A percentile compares a stretch with the other conserved stretches of the same genome.
phyloP scores from a whole-genome alignment of 1,140 invertebrate genomes.

The Seison nebaliae region DNA sequence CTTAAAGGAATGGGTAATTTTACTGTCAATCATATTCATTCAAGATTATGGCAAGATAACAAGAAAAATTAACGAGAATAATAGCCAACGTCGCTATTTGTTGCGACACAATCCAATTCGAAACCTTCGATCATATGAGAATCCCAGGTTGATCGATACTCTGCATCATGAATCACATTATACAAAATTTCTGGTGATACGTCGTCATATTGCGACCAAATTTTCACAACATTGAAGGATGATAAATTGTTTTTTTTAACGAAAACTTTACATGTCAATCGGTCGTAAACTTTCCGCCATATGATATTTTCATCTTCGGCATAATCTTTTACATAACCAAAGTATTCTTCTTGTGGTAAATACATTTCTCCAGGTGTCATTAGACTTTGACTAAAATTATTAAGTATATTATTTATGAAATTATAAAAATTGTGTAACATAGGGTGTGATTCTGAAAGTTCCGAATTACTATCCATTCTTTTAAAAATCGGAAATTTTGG shows the following conservation, averaged over 20 bases:
- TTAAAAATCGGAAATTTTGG: no score
- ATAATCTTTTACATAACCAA: no score
- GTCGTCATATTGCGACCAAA: constrained; percentile 3
- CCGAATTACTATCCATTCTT: no score
- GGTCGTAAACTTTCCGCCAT: neutral
- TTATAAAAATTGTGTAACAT: no score
- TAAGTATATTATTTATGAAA: no score
- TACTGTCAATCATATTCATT: constrained; percentile 34
- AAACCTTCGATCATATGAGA: constrained; percentile 1
- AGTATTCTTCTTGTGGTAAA: no score
- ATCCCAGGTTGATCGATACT: constrained; percentile 12
- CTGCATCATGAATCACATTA: constrained; percentile 10
- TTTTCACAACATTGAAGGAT: constrained; percentile 6
- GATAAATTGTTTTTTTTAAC: constrained; percentile 10
- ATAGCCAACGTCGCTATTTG: constrained; percentile 13
- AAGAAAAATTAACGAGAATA: neutral
- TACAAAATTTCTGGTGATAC: constrained; percentile 7
- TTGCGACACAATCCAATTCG: constrained; percentile 11
- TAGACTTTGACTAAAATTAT: no score
- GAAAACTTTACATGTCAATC: neutral
- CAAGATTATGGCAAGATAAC: neutral
- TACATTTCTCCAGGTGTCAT: no score
- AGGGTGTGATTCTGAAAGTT: no score
- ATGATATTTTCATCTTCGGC: no score
- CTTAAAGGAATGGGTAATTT: constrained; percentile 55